Percentiles rank a stretch among this genome's conserved stretches.
Evolutionary conservation across 2,888 invertebrate genomes (phyloP).

Genomic region (Sericinus montela): DNA sequence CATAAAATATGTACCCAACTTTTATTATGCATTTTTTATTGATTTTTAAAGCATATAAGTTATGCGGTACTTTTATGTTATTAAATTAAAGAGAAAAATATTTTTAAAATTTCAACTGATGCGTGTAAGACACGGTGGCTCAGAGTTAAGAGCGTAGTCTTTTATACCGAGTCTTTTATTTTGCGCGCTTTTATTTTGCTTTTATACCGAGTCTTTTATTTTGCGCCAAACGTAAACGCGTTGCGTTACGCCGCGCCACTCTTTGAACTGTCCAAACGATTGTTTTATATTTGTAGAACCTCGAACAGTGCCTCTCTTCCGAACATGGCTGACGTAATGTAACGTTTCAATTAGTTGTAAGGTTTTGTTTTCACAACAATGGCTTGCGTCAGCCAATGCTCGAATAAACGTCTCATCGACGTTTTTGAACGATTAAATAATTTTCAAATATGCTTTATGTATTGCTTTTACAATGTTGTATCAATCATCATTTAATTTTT

Average conservation of each 20-base stretch:
- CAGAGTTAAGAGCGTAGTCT: no score
- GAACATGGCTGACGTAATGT: conserved; percentile 57
- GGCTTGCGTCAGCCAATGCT: conserved; percentile 41
- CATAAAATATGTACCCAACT: no score
- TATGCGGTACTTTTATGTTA: no score
- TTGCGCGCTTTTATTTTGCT: no score
- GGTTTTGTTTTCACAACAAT: conserved; percentile 62
- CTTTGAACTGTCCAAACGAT: conserved; percentile 76
- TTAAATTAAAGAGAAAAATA: no score
- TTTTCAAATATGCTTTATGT: conserved; percentile 1
- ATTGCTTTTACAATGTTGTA: no score
- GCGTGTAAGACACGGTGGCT: no score
- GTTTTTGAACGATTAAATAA: conserved; percentile 4
- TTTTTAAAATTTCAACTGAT: no score
- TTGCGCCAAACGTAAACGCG: conserved; percentile 35
- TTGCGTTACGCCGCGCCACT: conserved; percentile 64
- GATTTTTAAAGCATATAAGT: no score
- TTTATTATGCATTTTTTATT: no score
- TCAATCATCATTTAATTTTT: no score
- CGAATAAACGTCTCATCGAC: conserved; percentile 39
- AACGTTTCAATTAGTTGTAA: conserved; percentile 69
- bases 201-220: conserved; percentile 4
- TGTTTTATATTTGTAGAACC: conserved; percentile 77
- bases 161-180: no score
- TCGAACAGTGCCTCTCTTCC: conserved; percentile 64